Conservation (phyloP, 2,113 vertebrate genomes). For the Ceyx cyanopectus region DNA sequence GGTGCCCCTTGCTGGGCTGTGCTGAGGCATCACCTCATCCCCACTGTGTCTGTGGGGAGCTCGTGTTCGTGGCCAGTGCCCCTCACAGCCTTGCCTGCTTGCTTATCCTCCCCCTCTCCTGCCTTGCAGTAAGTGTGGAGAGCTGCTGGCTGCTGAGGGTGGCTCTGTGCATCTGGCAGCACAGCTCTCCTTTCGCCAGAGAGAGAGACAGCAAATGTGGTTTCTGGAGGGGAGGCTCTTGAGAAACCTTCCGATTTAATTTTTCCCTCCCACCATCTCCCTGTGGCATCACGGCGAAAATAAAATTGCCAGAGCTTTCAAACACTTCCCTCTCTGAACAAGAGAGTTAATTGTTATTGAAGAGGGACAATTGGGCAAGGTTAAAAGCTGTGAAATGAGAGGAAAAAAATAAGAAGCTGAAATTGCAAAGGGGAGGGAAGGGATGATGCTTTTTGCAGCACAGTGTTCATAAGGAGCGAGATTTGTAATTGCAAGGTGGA, state of each 20-base stretch:
- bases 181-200: background rate
- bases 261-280: background rate
- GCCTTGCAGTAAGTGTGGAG: background rate
- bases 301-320: constrained; percentile 56
- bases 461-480: background rate
- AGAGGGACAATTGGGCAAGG: constrained; percentile 54
- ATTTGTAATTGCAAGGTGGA: background rate
- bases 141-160: background rate
- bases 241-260: background rate
- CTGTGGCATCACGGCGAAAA: constrained; percentile 22
- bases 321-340: constrained; percentile 5
- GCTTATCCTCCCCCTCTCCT: background rate
- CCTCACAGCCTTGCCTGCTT: background rate
- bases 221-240: background rate
- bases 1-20: background rate
- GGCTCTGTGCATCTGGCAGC: background rate
- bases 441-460: background rate
- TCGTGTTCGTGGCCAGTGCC: background rate
- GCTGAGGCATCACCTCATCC: background rate
- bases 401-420: background rate
- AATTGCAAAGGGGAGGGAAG: background rate
- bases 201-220: background rate
- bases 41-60: background rate
- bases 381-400: constrained; percentile 63
- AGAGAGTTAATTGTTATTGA: constrained; percentile 68